Evolutionary conservation across 37 sponge, comb jelly and placozoan species (phyloP), one percentile per base, ranked within the genome.

Genomic region (Cliona cf. orientalis): DNA sequence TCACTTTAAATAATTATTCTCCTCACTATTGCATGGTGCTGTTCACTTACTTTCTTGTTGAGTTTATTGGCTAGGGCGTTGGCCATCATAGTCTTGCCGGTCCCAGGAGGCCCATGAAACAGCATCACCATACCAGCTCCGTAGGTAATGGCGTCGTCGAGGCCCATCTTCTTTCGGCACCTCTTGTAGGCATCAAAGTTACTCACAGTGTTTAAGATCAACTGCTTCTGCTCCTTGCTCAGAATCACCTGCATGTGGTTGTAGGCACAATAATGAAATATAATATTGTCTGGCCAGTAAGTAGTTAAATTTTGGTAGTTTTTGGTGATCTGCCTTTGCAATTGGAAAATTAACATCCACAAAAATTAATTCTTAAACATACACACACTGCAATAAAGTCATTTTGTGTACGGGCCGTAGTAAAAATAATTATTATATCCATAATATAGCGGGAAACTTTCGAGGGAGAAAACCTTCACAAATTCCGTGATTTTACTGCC

Each of bases 61-160:
- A 94, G 81, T 64, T 89, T 90, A 79, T 94, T 94, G 41, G 95
- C 91, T 5, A 90, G 81, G n/a, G 91, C 95, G 80, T 94, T 94
- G 71, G 94, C 94, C 94, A 93, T 93, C 94, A 93, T 93, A 28
- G 94, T 93, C 84, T 93, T 93, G 53, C 94, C 94, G 28, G 94
- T 93, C 21, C 94, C 94, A 66, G 94, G 94, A 42, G 90, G 74
- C 12, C 94, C 94, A 60, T 93, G 82, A 71, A 93, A 93, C 65
- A 93, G 73, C 80, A 93, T 84, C 72, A 93, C 94, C 83, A 93
- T 86, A 5, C 94, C 94, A 17, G 90, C 90, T 14, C 94, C 94
- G 63, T 93, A 93, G 21, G 94, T 93, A 61, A 93, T 93, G 80
- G 78, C 81, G 71, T 93, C 94, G 57, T 93, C 94, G 56, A 93